These are phyloP conservation scores for Monochamus saltuarius DNA, from an alignment of 1,140 invertebrate genomes.

Conservation along the genomic window DNA sequence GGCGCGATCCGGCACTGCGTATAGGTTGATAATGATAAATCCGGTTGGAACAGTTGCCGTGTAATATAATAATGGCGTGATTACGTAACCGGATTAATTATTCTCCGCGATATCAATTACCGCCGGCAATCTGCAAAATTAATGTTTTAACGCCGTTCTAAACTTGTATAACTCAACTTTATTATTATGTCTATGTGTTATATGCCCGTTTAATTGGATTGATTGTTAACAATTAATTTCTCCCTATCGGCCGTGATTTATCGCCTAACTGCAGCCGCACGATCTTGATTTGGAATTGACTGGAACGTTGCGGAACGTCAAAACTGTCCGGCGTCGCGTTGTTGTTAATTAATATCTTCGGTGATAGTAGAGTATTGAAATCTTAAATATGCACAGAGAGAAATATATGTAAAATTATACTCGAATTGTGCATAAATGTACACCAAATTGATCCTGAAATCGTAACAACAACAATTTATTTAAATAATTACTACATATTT, in stretches of 20 bases:
- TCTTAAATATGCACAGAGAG: too few relatives aligned
- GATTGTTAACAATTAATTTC: slow-evolving; percentile 29
- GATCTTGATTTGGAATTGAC: slow-evolving; percentile 5
- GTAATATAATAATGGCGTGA: slow-evolving; percentile 30
- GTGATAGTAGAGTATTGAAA: too few relatives aligned
- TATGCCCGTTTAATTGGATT: slow-evolving; percentile 25
- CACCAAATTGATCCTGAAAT: too few relatives aligned
- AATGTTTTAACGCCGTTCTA: slow-evolving; percentile 30
- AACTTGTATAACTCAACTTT: slow-evolving; percentile 28
- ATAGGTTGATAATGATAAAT: slow-evolving; percentile 30
- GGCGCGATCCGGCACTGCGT: too few relatives aligned
- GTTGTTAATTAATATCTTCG: background rate
- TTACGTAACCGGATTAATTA: slow-evolving; percentile 31
- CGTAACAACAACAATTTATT: too few relatives aligned
- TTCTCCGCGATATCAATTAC: slow-evolving; percentile 29
- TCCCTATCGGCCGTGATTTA: slow-evolving; percentile 11
- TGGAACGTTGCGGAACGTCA: too few relatives aligned
- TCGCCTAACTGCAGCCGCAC: slow-evolving; percentile 8
- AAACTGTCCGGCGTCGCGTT: background rate
- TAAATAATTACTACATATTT: too few relatives aligned
- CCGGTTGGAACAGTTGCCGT: slow-evolving; percentile 10
- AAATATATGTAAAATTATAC: too few relatives aligned
- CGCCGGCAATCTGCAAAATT: slow-evolving; percentile 25
- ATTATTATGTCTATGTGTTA: slow-evolving; percentile 19
- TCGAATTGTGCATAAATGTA: too few relatives aligned